Percentiles rank a stretch among this genome's conserved stretches.
Evolutionary conservation across 2,888 invertebrate genomes (phyloP).

Genomic region (Cyaniris semiargus): DNA sequence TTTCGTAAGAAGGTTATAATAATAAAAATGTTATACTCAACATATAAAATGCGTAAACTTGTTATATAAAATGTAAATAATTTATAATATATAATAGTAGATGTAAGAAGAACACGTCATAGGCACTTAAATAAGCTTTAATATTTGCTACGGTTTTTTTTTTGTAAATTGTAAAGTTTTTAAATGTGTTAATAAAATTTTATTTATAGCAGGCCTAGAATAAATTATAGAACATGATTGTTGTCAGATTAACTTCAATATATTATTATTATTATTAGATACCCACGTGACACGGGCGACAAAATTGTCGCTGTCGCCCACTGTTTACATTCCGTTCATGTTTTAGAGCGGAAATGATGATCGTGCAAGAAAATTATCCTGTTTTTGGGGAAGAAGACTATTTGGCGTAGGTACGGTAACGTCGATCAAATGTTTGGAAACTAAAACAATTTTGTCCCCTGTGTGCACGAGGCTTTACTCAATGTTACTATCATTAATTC

Average conservation of each 20-base stretch:
- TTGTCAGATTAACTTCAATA: neutral
- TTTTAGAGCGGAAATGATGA: no score
- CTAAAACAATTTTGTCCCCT: neutral
- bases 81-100: neutral
- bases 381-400: no score
- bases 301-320: no score
- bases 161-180: neutral
- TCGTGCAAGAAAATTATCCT: no score
- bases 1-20: neutral
- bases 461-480: neutral
- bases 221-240: neutral
- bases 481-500: no score
- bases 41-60: neutral
- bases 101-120: neutral
- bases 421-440: no score
- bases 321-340: no score
- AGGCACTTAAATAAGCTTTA: neutral
- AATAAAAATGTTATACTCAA: neutral
- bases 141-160: neutral
- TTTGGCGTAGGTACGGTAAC: no score
- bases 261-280: neutral
- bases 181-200: neutral
- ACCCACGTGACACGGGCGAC: neutral
- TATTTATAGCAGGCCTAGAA: neutral
- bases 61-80: neutral